These are phyloP conservation scores for Osmoderma eremita DNA, from an alignment of 2,888 invertebrate species.

Conservation along the genomic window DNA sequence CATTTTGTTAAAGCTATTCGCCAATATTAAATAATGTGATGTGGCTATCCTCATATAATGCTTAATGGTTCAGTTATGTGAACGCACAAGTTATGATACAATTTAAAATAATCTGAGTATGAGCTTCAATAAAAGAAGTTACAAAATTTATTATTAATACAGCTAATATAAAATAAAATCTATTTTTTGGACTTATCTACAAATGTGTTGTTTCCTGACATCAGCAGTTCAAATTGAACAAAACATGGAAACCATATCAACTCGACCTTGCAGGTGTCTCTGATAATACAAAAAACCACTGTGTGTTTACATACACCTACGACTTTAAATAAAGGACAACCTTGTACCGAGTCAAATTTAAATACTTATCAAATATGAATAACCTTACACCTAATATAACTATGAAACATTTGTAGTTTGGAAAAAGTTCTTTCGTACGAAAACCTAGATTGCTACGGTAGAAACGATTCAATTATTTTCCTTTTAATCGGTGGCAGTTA, in stretches of 20 bases:
- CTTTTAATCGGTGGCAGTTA: neutral
- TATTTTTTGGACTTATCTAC: too few species aligned
- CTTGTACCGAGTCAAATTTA: conserved; percentile 16
- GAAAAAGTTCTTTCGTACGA: too few species aligned
- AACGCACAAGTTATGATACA: too few species aligned
- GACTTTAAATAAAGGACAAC: conserved; percentile 23
- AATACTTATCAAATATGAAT: conserved; percentile 21
- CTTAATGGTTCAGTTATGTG: too few species aligned
- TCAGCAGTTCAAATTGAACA: neutral
- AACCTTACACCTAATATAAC: conserved; percentile 10
- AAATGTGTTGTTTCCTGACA: neutral
- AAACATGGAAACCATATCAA: conserved; percentile 3
- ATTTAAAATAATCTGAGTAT: too few species aligned
- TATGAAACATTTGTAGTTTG: neutral
- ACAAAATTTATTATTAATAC: too few species aligned
- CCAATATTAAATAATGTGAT: too few species aligned
- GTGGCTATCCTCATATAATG: too few species aligned
- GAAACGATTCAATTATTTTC: conserved; percentile 6
- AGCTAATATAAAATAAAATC: too few species aligned
- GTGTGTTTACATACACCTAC: neutral
- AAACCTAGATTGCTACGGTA: neutral
- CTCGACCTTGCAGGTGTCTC: conserved; percentile 13
- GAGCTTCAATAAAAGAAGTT: too few species aligned
- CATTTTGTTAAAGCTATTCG: too few species aligned
- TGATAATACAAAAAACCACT: neutral